Evolutionary conservation across 2,888 invertebrate genomes (phyloP).

Genomic region (Diarsia rubi): DNA sequence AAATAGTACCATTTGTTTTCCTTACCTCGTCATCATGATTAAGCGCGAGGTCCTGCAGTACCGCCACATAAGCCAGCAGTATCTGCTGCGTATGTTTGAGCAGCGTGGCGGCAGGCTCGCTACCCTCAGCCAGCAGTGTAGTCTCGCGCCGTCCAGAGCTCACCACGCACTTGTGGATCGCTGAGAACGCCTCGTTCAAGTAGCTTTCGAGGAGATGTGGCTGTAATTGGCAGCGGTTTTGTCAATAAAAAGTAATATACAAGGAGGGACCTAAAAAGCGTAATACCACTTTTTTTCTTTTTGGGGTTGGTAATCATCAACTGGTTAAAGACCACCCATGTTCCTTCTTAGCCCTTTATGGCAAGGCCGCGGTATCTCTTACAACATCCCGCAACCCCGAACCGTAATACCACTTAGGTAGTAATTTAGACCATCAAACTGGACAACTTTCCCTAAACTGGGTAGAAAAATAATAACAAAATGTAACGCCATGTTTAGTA

Average conservation of each 20-base stretch:
- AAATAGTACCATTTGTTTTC: not conserved
- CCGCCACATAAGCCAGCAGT: slow-evolving; percentile 92
- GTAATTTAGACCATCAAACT: not conserved
- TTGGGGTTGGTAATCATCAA: too few relatives aligned
- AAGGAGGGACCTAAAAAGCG: not conserved
- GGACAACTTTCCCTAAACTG: not conserved
- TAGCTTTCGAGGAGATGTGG: slow-evolving; percentile 83
- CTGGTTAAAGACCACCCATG: too few relatives aligned
- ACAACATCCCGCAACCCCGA: too few relatives aligned
- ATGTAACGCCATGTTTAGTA: not conserved
- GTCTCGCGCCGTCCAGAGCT: slow-evolving; percentile 83
- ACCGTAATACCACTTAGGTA: too few relatives aligned
- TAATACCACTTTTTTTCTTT: not conserved
- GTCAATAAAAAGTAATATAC: not conserved
- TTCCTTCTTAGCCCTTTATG: too few relatives aligned
- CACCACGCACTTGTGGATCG: slow-evolving; percentile 86
- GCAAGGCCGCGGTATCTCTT: too few relatives aligned
- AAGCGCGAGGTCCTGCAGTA: slow-evolving; percentile 89
- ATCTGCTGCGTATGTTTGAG: slow-evolving; percentile 91
- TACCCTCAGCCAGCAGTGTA: slow-evolving; percentile 82
- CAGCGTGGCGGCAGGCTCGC: slow-evolving; percentile 78
- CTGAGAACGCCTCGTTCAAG: slow-evolving; percentile 82
- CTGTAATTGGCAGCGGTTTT: slow-evolving; percentile 65
- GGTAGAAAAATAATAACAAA: not conserved
- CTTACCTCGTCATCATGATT: slow-evolving; percentile 91